Evolutionary conservation across 2,888 invertebrate species (phyloP), one percentile per base, ranked within the genome.

Genomic region (Agrotis ipsilon): DNA sequence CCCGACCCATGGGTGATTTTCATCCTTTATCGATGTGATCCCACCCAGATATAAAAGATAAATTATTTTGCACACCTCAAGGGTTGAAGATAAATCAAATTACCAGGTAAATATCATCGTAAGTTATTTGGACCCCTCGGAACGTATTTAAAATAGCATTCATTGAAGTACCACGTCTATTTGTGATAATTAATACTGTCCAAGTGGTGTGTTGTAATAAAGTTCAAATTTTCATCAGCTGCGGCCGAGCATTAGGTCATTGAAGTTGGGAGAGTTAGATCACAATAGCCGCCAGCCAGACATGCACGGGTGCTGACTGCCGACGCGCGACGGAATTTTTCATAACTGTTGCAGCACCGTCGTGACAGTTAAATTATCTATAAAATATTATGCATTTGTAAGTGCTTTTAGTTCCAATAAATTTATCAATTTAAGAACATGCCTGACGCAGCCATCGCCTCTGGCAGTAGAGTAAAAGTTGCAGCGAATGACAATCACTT

Each of bases 191-290:
- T 16, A 21, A 39, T 9, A 39, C 2, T 32, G 13, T 32, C 18
- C 27, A 27, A 43, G 49, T 49, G 21, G 51, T 63, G 60, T 80
- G 77, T 60, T 69, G 83, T 68, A 82, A 82, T 78, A 75, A 55
- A 58, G 48, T 51, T 75, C 39, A 46, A 49, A 55, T 71, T 81
- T 82, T 72, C 81, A 58, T 82, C 83, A 83, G 67, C n/a, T n/a
- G n/a, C 27, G 4, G 32, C 52, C 49, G 63, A 32, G 16, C 65
- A 14, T 52, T 32, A 51, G 27, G 4, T 19, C 49, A 27, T 39
- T 21, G 32, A 54, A 52, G 14, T 39, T 51, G n/a, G n/a, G 6
- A 51, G 11, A 49, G 6, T 60, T 62, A 72, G 48, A 69, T 61
- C 79, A 64, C 66, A 72, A 59, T 75, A 51, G 46, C 57, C 13